Evolutionary conservation across 2,113 vertebrate genomes (phyloP).

Genomic region (Manacus vitellinus): DNA sequence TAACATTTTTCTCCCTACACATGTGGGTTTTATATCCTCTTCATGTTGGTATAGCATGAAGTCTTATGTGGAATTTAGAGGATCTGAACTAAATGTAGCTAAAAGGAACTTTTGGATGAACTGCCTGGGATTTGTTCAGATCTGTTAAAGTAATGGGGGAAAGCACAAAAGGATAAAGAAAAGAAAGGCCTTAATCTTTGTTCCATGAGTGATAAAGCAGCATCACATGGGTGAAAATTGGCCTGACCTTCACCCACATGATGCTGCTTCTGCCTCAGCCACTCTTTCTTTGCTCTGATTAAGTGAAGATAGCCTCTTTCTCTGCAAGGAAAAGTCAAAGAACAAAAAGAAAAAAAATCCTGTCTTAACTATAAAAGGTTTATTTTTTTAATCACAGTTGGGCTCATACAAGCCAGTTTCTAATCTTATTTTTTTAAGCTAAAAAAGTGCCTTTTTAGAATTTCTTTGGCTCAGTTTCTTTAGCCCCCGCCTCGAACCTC

Average conservation of each 20-base stretch:
- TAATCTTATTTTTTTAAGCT: slow-evolving; percentile 79
- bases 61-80: slow-evolving; percentile 73
- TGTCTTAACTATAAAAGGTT: slow-evolving; percentile 79
- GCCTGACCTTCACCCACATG: slow-evolving; percentile 81
- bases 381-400: slow-evolving; percentile 85
- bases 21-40: slow-evolving; percentile 64
- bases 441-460: slow-evolving; percentile 74
- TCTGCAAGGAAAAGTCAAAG: slow-evolving; percentile 80
- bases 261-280: slow-evolving; percentile 74
- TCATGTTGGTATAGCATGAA: slow-evolving; percentile 61
- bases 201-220: slow-evolving; percentile 79
- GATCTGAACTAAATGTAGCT: slow-evolving; percentile 76
- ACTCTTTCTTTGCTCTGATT: slow-evolving; percentile 81
- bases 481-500: slow-evolving; percentile 44
- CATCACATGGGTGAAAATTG: slow-evolving; percentile 80
- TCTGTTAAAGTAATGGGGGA: slow-evolving; percentile 80
- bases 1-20: slow-evolving; percentile 51
- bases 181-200: slow-evolving; percentile 80
- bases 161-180: slow-evolving; percentile 81
- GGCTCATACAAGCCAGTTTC: slow-evolving; percentile 78
- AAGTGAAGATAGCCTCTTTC: slow-evolving; percentile 81
- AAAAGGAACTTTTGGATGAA: slow-evolving; percentile 79
- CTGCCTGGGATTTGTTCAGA: slow-evolving; percentile 75
- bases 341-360: slow-evolving; percentile 77
- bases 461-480: slow-evolving; percentile 76